These are phyloP conservation scores for Malurus alboscapulatus DNA, from an alignment of 2,113 vertebrate species.

Conservation along the genomic window DNA sequence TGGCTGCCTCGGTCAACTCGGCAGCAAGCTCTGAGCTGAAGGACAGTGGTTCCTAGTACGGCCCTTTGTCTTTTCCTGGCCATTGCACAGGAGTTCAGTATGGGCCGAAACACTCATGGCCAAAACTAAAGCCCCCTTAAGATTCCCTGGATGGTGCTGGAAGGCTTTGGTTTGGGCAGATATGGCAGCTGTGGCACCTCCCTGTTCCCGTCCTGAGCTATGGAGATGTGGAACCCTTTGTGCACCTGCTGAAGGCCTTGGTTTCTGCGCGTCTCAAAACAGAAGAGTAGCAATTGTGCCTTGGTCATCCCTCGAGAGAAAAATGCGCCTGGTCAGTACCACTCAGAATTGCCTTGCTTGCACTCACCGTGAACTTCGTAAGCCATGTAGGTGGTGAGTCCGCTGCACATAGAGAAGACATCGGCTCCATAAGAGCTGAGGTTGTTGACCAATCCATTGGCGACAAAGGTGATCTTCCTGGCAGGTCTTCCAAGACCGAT, in stretches of 20 bases:
- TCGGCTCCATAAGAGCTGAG: background rate
- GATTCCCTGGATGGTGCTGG: no score
- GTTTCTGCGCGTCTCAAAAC: no score
- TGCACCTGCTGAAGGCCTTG: background rate
- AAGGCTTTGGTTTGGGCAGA: background rate
- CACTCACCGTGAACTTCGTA: background rate
- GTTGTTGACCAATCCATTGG: background rate
- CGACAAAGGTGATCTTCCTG: background rate
- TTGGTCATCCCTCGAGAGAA: background rate
- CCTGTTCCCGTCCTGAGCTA: background rate
- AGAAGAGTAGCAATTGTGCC: background rate
- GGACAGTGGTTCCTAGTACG: background rate
- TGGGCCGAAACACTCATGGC: background rate
- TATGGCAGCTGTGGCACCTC: background rate
- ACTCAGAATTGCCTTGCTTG: background rate
- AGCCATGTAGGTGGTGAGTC: background rate
- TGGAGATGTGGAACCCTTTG: accelerated
- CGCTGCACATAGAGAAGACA: background rate
- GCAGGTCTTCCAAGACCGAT: background rate
- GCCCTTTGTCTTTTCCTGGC: background rate
- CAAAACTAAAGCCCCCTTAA: no score
- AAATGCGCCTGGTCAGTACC: accelerated
- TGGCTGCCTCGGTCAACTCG: background rate
- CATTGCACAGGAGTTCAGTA: background rate
- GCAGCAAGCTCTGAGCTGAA: background rate